Evolutionary conservation across 2,797 vertebrate genomes (phyloP), one percentile per base, ranked within the genome.

Genomic region (Anguilla anguilla): DNA sequence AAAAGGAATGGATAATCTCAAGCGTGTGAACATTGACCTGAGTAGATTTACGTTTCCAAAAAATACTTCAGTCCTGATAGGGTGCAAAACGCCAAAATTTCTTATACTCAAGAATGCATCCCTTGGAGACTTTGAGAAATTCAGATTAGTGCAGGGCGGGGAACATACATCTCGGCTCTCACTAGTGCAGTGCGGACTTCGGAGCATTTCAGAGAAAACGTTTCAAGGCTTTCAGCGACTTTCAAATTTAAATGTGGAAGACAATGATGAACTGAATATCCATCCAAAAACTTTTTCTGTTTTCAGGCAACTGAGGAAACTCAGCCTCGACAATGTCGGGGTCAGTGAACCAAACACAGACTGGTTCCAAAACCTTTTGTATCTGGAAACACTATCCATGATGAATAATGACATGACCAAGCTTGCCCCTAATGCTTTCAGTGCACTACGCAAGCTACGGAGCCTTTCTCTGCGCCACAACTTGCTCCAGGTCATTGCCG

Each of bases 61-160:
- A 28, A 82, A 82, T 51, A n/a, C 79, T 49, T 82, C 79, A 51
- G 79, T 82, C 46, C 22, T 82, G 43, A 82, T 82, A 25, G 79
- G 46, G 22, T 82, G 79, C 46, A 46, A 82, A 19, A 51, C 43
- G n/a, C 79, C 79, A 2, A 51, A 82, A n/a, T 2, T 11, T 10
- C 2, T 82, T 51, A 4, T n/a, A 22, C 22, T 82, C 22, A 82
- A 13, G 1, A 82, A 82, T 82, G 79, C 79, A 49, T 82, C 46
- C 79, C 79, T 82, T 51, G 79, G 79, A 10, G 0, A 82, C 6
- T 51, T 82, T 0, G 2, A 13, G 0, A 13, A 25, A 11, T 82
- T 0, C 43, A 5, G 10, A 51, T 15, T 82, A 51, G 79, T 51
- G 79, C 43, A 51, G 19, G 9, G n/a, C n/a, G 19, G 6, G 46